These are phyloP conservation scores for Phymastichus coffea DNA, from an alignment of 1,140 invertebrate genomes.

Conservation along the genomic window DNA sequence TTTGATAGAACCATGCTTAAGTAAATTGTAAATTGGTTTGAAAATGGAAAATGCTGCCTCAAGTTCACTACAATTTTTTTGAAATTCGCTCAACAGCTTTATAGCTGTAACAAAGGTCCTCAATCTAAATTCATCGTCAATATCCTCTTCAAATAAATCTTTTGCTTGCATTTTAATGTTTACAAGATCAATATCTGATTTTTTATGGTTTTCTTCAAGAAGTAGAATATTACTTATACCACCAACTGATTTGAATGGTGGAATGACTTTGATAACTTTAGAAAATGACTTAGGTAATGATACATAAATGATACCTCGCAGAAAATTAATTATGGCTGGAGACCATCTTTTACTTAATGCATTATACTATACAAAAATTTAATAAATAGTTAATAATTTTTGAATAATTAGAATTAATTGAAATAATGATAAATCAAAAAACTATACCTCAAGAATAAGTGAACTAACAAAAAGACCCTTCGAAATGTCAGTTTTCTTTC, in stretches of 20 bases:
- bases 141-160: constrained; percentile 58
- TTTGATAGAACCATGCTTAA: constrained; percentile 57
- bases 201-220: constrained; percentile 54
- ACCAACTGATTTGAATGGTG: constrained; percentile 64
- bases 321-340: constrained; percentile 76
- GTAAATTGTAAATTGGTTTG: constrained; percentile 51
- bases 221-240: constrained; percentile 59
- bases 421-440: constrained; percentile 18
- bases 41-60: constrained; percentile 58
- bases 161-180: constrained; percentile 49
- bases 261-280: constrained; percentile 60
- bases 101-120: constrained; percentile 57
- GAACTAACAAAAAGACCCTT: constrained; percentile 77
- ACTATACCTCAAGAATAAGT: constrained; percentile 70
- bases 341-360: constrained; percentile 77
- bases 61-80: constrained; percentile 58
- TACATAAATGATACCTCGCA: constrained; percentile 69
- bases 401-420: not conserved
- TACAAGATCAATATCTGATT: constrained; percentile 43
- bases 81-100: constrained; percentile 62
- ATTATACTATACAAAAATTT: constrained; percentile 65
- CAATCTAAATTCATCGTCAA: constrained; percentile 65
- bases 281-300: constrained; percentile 60
- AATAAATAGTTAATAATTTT: not conserved
- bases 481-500: constrained; percentile 66